A percentile compares a stretch with the other conserved stretches of the same genome.
phyloP scores from a whole-genome alignment of 1,140 invertebrate species.

The Euborellia annulipes region DNA sequence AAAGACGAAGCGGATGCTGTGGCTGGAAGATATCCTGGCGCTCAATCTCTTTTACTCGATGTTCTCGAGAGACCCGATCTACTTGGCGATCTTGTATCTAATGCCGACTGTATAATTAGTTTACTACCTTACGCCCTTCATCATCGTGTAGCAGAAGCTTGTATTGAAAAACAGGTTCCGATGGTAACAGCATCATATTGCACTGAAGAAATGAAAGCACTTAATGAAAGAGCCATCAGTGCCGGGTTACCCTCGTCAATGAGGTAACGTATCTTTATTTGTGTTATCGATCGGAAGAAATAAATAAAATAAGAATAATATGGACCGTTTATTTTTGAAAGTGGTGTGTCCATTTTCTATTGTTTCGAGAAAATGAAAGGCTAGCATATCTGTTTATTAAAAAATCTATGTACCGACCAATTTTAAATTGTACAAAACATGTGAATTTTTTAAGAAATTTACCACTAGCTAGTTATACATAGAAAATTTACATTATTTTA shows the following conservation, averaged over 20 bases:
- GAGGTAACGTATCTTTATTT: constrained; percentile 3
- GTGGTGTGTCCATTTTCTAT: not conserved
- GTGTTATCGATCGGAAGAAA: not conserved
- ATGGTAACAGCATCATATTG: constrained; percentile 96
- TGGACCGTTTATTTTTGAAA: too few relatives aligned
- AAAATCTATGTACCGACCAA: too few relatives aligned
- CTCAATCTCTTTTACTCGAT: constrained; percentile 67
- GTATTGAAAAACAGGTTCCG: constrained; percentile 70
- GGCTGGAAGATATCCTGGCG: constrained; percentile 56
- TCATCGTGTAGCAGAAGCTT: constrained; percentile 65
- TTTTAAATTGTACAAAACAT: too few relatives aligned
- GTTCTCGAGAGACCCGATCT: constrained; percentile 53
- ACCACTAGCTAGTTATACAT: too few relatives aligned
- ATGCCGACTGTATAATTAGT: constrained; percentile 73
- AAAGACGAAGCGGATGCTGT: constrained; percentile 77
- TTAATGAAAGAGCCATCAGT: constrained; percentile 45
- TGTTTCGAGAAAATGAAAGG: too few relatives aligned
- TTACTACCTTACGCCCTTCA: constrained; percentile 88
- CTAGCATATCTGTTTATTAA: too few relatives aligned
- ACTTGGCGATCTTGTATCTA: constrained; percentile 50
- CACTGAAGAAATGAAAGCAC: constrained; percentile 58
- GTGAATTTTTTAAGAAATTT: too few relatives aligned
- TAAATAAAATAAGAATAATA: too few relatives aligned
- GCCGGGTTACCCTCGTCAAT: constrained; percentile 23
- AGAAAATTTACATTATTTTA: too few relatives aligned